Evolutionary conservation across 2,888 invertebrate species (phyloP).

Genomic region (Phytoseiulus persimilis): DNA sequence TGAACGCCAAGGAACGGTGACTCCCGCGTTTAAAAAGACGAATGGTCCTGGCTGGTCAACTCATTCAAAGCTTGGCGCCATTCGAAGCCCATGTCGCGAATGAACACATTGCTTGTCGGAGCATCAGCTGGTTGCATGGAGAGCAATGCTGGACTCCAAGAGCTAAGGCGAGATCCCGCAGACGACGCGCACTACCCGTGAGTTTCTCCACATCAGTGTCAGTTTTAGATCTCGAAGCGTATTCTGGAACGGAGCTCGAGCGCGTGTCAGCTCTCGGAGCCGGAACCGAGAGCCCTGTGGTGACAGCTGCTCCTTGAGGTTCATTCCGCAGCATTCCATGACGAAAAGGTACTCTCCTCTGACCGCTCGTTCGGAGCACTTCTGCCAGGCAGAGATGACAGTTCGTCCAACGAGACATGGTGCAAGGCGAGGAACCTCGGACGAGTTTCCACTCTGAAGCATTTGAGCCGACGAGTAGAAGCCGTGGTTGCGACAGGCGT

Average conservation of each 20-base stretch:
- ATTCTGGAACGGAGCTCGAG: not conserved
- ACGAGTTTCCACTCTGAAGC: not conserved
- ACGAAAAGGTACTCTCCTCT: not conserved
- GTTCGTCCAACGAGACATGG: not conserved
- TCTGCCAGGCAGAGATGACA: not conserved
- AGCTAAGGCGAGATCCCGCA: slow-evolving; percentile 33
- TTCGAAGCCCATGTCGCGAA: not conserved
- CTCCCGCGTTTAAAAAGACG: too few relatives aligned
- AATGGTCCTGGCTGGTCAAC: too few relatives aligned
- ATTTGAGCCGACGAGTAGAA: not conserved
- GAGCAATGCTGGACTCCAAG: slow-evolving; percentile 36
- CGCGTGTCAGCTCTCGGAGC: not conserved
- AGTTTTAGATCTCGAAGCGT: not conserved
- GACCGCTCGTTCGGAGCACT: not conserved
- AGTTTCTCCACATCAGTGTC: not conserved
- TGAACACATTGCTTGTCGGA: not conserved
- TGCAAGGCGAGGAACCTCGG: not conserved
- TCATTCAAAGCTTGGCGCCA: not conserved
- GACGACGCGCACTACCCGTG: slow-evolving; percentile 38
- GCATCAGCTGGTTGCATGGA: slow-evolving; percentile 36
- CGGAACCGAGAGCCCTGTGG: not conserved
- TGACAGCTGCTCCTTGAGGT: not conserved
- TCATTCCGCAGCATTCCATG: not conserved
- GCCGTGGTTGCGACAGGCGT: not conserved
- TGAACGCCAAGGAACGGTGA: too few relatives aligned